Evolutionary conservation across 2,888 invertebrate genomes (phyloP).

Genomic region (Cistogaster globosa): DNA sequence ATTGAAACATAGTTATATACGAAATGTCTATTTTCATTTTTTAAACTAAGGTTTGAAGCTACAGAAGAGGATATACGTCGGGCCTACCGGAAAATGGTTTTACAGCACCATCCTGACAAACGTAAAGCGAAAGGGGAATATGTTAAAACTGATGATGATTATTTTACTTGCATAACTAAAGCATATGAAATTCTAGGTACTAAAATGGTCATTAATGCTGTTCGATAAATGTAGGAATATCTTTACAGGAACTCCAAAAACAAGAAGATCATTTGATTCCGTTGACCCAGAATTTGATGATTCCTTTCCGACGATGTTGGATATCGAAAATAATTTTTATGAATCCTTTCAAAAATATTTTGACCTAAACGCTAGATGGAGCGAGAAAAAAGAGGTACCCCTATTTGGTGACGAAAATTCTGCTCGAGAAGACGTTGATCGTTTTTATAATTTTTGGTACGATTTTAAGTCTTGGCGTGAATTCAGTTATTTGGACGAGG

Average conservation of each 20-base stretch:
- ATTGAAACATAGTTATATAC: too few species aligned
- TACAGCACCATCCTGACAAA: conserved; percentile 99
- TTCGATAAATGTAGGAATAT: background rate
- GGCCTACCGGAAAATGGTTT: conserved; percentile 94
- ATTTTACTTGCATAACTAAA: conserved; percentile 99
- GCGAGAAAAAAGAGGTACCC: conserved; percentile 93
- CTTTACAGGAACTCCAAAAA: conserved; percentile 87
- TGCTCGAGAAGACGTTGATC: conserved; percentile 92
- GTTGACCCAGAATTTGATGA: conserved; percentile 98
- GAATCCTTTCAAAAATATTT: conserved; percentile 87
- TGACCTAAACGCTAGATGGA: conserved; percentile 94
- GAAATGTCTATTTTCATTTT: too few species aligned
- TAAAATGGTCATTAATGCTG: background rate
- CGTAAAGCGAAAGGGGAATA: conserved; percentile 95
- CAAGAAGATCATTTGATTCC: conserved; percentile 96
- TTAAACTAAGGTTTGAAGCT: conserved; percentile 88
- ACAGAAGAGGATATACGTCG: conserved; percentile 96
- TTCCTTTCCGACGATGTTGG: conserved; percentile 89
- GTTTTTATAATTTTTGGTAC: conserved; percentile 99
- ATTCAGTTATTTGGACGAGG: conserved; percentile 99
- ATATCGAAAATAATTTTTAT: conserved; percentile 92
- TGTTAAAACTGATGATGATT: conserved; percentile 95
- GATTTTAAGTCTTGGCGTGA: conserved; percentile 99
- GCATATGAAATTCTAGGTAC: conserved; percentile 95
- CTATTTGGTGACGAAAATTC: conserved; percentile 89